These are phyloP conservation scores for Zaprionus lineosus DNA, from an alignment of 2,888 invertebrate genomes.

Conservation along the genomic window DNA sequence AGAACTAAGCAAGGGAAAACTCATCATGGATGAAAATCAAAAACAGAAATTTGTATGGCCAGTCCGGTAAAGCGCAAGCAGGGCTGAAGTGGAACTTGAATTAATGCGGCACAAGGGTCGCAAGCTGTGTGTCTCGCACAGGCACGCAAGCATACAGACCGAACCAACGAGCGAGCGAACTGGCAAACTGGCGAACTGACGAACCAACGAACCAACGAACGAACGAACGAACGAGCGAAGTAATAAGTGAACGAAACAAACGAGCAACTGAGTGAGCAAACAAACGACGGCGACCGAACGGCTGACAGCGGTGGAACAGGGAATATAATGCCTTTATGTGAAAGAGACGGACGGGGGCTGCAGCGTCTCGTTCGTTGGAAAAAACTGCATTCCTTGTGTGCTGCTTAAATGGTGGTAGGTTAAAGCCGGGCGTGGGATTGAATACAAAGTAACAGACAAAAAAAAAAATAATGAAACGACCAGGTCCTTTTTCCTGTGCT, in stretches of 20 bases:
- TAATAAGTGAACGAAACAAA: constrained; percentile 21
- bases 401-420: constrained; percentile 59
- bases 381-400: constrained; percentile 25
- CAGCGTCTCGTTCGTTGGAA: no score
- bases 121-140: constrained; percentile 47
- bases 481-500: constrained; percentile 36
- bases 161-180: constrained; percentile 38
- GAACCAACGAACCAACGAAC: constrained; percentile 22
- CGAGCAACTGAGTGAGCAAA: constrained; percentile 3
- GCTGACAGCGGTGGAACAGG: constrained; percentile 32
- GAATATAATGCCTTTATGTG: constrained; percentile 20
- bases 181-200: constrained; percentile 30
- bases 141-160: constrained; percentile 26
- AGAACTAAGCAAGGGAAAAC: constrained; percentile 68
- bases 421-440: constrained; percentile 62
- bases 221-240: constrained; percentile 19
- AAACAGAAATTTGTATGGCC: constrained; percentile 58
- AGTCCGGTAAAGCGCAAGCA: constrained; percentile 44
- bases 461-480: constrained; percentile 16
- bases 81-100: constrained; percentile 73
- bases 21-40: constrained; percentile 78
- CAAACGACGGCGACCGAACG: constrained; percentile 20
- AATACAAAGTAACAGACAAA: constrained; percentile 22
- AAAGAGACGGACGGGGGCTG: no score
- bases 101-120: constrained; percentile 70